Conservation (phyloP, 2,888 invertebrate species). For the Polyommatus icarus region DNA sequence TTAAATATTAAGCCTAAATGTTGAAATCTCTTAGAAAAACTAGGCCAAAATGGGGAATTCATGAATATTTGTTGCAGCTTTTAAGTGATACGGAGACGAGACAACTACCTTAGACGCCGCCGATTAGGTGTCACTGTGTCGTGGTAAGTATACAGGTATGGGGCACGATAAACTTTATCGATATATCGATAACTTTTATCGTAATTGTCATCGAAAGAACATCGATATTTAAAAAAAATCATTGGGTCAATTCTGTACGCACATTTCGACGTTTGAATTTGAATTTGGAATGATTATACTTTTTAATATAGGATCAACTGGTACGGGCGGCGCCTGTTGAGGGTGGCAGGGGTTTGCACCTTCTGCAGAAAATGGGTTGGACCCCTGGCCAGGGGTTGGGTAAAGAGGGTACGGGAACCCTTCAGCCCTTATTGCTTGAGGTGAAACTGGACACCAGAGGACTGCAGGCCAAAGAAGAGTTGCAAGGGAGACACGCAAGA, state of each 20-base stretch:
- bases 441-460: constrained; percentile 98
- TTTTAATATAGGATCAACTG: constrained; percentile 89
- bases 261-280: constrained; percentile 19
- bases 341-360: constrained; percentile 97
- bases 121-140: constrained; percentile 59
- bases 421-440: constrained; percentile 94
- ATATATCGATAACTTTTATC: constrained; percentile 26
- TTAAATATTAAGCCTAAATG: neutral
- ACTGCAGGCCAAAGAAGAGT: constrained; percentile 87
- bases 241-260: neutral
- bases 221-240: constrained; percentile 10
- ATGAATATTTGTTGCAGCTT: constrained; percentile 80
- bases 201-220: neutral
- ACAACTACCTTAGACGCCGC: constrained; percentile 57
- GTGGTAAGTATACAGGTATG: constrained; percentile 65
- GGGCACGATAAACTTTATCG: constrained; percentile 36
- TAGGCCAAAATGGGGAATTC: constrained; percentile 71
- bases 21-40: constrained; percentile 55
- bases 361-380: constrained; percentile 99
- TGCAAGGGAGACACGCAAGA: constrained; percentile 58
- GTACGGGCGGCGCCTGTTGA: constrained; percentile 93
- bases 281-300: constrained; percentile 31
- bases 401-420: constrained; percentile 94
- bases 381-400: constrained; percentile 97
- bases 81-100: constrained; percentile 70